Base-by-base conservation (phyloP, 2,113 vertebrate species). In the Apistogramma diplotaenia region DNA sequence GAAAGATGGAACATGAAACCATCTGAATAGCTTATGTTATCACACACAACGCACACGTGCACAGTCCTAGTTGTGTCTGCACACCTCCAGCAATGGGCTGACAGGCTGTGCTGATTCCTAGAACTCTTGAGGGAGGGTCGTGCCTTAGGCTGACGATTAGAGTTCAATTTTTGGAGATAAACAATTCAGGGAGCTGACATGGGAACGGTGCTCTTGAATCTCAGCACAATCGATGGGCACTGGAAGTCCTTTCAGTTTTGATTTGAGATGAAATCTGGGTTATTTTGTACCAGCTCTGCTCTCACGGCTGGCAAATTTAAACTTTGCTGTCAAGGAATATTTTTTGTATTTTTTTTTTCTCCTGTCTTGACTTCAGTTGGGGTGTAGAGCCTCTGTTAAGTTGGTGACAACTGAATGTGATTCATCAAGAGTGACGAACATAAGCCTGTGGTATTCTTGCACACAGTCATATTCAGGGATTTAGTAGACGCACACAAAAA, bases 131-230 rank as follows among this genome's bases (percentile, higher is more conserved):
- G 79, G 53, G 76, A 85, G 37, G 65, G 21, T 55, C 37, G 59
- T 80, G 88, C 87, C 76, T 85, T 33, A 73, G 85, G 79, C 88
- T 81, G 29, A 77, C 12, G 71, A 87, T 71, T 71, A 84, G 55
- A 79, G 37, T 65, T 33, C 67, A 51, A 71, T 78, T 82, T 74
- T 43, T 54, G 56, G 72, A 71, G 79, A 74, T 85, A 89, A 91
- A 92, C 87, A 87, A 76, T 40, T 85, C 77, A 70, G 10, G 70
- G 56, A 86, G 83, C 7, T 15, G 1, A 56, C 31, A 19, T 70
- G 27, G 75, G 72, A 85, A 33, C 71, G 54, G 10, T 8, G 9
- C 51, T 81, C 21, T 75, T 75, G n/a, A 83, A 78, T 85, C 55
- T 59, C 73, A 73, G 55, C 49, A 74, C 29, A 55, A 65, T 74